Evolutionary conservation across 2,113 vertebrate species (phyloP).

Genomic region (Pristiophorus japonicus): DNA sequence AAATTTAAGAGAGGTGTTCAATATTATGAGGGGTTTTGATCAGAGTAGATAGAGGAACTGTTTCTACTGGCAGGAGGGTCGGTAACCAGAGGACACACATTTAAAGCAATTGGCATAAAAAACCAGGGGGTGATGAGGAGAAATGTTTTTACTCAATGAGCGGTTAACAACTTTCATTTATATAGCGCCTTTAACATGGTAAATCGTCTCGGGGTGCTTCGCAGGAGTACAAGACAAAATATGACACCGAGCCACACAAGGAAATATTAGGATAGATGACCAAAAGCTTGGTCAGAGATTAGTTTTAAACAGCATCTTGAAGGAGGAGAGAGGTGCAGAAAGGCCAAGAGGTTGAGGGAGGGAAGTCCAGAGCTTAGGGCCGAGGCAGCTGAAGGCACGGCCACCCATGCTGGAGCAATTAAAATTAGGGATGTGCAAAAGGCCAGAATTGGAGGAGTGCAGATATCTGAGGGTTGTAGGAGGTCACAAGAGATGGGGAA

Average conservation of each 20-base stretch:
- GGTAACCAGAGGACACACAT: background rate
- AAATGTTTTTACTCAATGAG: background rate
- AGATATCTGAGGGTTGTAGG: background rate
- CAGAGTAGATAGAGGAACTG: background rate
- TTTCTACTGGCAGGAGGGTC: background rate
- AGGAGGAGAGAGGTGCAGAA: background rate
- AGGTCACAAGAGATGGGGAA: background rate
- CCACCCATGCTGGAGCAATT: background rate
- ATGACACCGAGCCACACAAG: background rate
- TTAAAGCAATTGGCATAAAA: background rate
- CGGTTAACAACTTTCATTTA: background rate
- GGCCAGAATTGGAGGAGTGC: background rate
- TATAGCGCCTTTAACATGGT: background rate
- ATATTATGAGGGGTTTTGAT: background rate
- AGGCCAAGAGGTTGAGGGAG: background rate
- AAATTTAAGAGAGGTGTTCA: background rate
- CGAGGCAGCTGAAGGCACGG: background rate
- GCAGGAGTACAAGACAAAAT: background rate
- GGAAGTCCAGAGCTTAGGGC: background rate
- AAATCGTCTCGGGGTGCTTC: background rate
- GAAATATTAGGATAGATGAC: background rate
- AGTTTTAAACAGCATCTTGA: background rate
- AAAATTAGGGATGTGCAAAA: background rate
- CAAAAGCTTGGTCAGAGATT: background rate
- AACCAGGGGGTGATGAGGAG: background rate